Percentiles rank a stretch among this genome's conserved stretches.
phyloP scores from a whole-genome alignment of 2,113 vertebrate species.

The Hipposideros armiger region DNA sequence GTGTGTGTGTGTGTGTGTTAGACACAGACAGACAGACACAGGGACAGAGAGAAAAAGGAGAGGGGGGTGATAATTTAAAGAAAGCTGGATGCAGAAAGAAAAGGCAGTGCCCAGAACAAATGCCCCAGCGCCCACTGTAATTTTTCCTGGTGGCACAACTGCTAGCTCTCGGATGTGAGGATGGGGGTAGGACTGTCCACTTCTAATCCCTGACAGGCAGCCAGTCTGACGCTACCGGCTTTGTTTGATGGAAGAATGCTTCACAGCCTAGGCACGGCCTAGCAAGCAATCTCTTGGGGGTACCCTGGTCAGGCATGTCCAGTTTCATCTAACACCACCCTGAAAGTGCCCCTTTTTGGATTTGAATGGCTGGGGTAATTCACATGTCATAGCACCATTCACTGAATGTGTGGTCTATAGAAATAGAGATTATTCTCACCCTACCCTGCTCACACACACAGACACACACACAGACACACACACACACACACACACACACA shows the following conservation, averaged over 20 bases:
- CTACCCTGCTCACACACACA: too few species aligned
- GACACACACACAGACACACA: too few species aligned
- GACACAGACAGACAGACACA: too few species aligned
- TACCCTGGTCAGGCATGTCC: accelerated
- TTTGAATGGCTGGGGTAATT: neutral
- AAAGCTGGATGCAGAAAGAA: neutral
- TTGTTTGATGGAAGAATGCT: neutral
- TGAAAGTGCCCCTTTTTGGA: neutral
- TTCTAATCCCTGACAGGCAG: too few species aligned
- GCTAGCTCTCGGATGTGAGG: too few species aligned
- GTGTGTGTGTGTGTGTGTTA: neutral
- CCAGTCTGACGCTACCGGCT: too few species aligned
- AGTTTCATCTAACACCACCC: neutral
- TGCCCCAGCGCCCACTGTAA: too few species aligned
- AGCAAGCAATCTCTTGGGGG: neutral
- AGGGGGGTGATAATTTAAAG: neutral
- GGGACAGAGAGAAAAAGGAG: accelerated
- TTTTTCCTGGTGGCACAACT: too few species aligned
- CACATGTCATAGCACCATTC: neutral
- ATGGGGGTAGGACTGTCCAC: too few species aligned
- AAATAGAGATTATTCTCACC: neutral
- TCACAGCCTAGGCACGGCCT: accelerated
- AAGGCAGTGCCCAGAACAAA: too few species aligned
- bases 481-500: too few species aligned
- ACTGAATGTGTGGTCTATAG: neutral